Percentiles rank a stretch among this genome's conserved stretches.
These are phyloP conservation scores for Pheosia tremula DNA, from an alignment of 2,888 invertebrate genomes.

Conservation along the genomic window DNA sequence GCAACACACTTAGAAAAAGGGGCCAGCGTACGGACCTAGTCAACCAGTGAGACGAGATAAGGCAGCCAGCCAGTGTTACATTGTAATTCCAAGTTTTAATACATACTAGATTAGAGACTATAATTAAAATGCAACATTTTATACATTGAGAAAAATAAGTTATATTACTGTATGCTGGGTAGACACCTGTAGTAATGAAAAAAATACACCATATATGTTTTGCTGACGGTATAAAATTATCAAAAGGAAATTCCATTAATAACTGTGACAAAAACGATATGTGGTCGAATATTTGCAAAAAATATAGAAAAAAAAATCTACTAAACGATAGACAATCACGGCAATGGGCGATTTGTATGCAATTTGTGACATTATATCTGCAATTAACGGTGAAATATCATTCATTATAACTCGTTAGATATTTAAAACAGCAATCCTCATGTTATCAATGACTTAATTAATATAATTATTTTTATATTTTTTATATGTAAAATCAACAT, in stretches of 20 bases:
- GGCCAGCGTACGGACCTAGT: no score
- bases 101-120: no score
- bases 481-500: not conserved
- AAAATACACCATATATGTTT: slow-evolving; percentile 2
- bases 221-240: slow-evolving; percentile 41
- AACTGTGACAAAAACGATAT: slow-evolving; percentile 45
- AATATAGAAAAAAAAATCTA: slow-evolving; percentile 39
- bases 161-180: no score
- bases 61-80: no score
- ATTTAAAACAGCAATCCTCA: slow-evolving; percentile 70
- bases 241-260: slow-evolving; percentile 61
- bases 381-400: slow-evolving; percentile 72
- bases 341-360: slow-evolving; percentile 79
- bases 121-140: no score
- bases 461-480: slow-evolving; percentile 14
- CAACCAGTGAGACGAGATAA: no score
- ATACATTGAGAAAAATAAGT: no score
- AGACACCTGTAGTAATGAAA: no score
- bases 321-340: slow-evolving; percentile 59
- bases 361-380: slow-evolving; percentile 60
- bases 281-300: slow-evolving; percentile 35
- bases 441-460: slow-evolving; percentile 61
- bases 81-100: no score
- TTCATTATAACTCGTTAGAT: slow-evolving; percentile 78
- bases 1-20: no score